Conservation (phyloP, 2,888 invertebrate genomes). For the Drosophila emarginata region DNA sequence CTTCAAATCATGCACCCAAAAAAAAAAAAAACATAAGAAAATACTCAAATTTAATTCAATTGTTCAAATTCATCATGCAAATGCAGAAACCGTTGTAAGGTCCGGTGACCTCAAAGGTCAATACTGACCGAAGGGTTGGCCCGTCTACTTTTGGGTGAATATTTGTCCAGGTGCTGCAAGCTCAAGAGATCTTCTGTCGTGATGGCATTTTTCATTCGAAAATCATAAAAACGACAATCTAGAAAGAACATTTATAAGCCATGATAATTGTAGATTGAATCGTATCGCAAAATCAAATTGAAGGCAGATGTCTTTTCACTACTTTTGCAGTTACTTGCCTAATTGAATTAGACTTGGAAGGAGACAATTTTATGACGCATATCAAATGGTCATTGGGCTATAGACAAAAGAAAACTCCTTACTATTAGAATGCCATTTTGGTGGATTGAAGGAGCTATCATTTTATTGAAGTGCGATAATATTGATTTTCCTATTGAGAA, state of each 20-base stretch:
- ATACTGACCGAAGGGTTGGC: constrained; percentile 70
- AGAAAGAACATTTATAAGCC: constrained; percentile 20
- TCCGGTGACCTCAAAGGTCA: constrained; percentile 74
- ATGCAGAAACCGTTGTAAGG: constrained; percentile 71
- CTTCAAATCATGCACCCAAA: constrained; percentile 51
- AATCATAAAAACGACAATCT: constrained; percentile 63
- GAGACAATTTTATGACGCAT: constrained; percentile 64
- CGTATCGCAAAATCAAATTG: constrained; percentile 43
- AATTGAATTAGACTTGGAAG: constrained; percentile 66
- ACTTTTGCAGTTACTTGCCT: constrained; percentile 54
- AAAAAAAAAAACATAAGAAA: constrained; percentile 17
- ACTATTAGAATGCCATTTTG: constrained; percentile 46
- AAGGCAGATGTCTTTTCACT: constrained; percentile 52
- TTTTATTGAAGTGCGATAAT: constrained; percentile 57
- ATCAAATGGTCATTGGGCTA: constrained; percentile 49
- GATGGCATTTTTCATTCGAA: constrained; percentile 68
- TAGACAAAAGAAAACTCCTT: constrained; percentile 32
- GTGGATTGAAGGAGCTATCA: not conserved
- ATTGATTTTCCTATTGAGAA: not conserved
- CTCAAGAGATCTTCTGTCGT: constrained; percentile 45
- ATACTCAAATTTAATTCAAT: constrained; percentile 22
- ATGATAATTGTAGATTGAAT: constrained; percentile 59
- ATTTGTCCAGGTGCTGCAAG: constrained; percentile 63
- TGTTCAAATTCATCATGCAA: constrained; percentile 68
- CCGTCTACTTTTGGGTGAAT: constrained; percentile 26